Evolutionary conservation across 2,797 vertebrate genomes (phyloP).

Genomic region (Gymnoscopelus braueri): DNA sequence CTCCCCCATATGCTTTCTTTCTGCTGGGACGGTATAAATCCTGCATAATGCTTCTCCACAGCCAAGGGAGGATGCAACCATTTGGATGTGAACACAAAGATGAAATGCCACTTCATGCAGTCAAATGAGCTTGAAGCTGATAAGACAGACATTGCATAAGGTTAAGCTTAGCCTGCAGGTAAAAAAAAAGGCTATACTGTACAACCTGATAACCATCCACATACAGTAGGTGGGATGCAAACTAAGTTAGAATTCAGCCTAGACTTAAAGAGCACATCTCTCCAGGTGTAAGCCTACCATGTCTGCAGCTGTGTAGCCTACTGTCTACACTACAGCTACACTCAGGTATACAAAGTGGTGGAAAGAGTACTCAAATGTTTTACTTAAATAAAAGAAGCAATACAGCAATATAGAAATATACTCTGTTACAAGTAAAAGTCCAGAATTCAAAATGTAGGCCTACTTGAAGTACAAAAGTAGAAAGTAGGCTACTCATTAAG

Average conservation of each 20-base stretch:
- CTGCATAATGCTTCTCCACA: slow-evolving; percentile 26
- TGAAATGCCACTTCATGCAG: slow-evolving; percentile 11
- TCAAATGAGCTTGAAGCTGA: slow-evolving; percentile 10
- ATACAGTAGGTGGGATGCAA: slow-evolving; percentile 11
- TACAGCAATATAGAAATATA: no score
- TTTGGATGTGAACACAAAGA: slow-evolving; percentile 13
- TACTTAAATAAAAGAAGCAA: no score
- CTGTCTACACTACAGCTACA: no score
- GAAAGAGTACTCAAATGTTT: no score
- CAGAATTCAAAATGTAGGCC: no score
- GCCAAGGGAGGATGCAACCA: slow-evolving; percentile 29
- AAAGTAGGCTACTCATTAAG: no score
- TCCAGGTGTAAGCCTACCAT: no score
- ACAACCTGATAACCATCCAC: slow-evolving; percentile 30
- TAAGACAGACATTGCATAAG: slow-evolving; percentile 2
- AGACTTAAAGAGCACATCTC: no score
- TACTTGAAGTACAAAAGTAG: no score
- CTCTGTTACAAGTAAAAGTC: no score
- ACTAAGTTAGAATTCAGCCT: not conserved
- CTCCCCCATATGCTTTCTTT: slow-evolving; percentile 9
- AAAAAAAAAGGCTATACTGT: not conserved
- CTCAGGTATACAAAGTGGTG: no score
- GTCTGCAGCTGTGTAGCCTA: no score
- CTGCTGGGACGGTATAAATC: slow-evolving; percentile 21
- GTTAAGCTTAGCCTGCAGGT: not conserved